phyloP scores from a whole-genome alignment of 2,797 vertebrate species.

The Danio albolineatus region DNA sequence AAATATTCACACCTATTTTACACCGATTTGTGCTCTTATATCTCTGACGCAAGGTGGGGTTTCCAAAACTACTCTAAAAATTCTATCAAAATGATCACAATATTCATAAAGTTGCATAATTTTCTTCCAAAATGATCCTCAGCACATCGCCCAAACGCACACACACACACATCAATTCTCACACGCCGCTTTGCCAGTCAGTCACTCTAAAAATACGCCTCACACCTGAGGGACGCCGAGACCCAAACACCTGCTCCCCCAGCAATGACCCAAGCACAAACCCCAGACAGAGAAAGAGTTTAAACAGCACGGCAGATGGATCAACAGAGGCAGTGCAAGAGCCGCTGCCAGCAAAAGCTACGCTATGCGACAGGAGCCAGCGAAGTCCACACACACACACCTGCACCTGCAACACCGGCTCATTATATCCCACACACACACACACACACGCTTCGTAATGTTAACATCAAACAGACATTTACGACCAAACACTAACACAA shows the following conservation, averaged over 20 bases:
- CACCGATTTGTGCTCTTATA: too few species aligned
- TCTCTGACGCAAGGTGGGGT: too few species aligned
- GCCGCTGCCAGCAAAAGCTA: constrained; percentile 41
- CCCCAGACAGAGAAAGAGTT: constrained; percentile 31
- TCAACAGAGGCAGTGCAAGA: constrained; percentile 28
- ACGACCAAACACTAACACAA: background rate
- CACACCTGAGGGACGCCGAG: constrained; percentile 53
- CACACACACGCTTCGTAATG: background rate
- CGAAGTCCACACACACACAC: constrained; percentile 31
- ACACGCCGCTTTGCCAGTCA: constrained; percentile 29
- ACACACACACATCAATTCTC: constrained; percentile 5
- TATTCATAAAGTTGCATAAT: too few species aligned
- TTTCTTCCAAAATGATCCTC: background rate
- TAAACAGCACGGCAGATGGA: constrained; percentile 41
- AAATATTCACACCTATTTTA: too few species aligned
- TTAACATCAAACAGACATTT: background rate
- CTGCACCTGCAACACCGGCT: constrained; percentile 50
- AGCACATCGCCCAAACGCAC: background rate
- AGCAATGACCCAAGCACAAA: constrained; percentile 42
- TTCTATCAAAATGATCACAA: background rate
- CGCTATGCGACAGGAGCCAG: constrained; percentile 58
- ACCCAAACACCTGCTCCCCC: constrained; percentile 58
- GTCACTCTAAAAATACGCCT: constrained; percentile 45
- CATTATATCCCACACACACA: constrained; percentile 6
- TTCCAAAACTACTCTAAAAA: too few species aligned